phyloP scores from a whole-genome alignment of 2,113 vertebrate genomes.

The Cavia aperea region DNA sequence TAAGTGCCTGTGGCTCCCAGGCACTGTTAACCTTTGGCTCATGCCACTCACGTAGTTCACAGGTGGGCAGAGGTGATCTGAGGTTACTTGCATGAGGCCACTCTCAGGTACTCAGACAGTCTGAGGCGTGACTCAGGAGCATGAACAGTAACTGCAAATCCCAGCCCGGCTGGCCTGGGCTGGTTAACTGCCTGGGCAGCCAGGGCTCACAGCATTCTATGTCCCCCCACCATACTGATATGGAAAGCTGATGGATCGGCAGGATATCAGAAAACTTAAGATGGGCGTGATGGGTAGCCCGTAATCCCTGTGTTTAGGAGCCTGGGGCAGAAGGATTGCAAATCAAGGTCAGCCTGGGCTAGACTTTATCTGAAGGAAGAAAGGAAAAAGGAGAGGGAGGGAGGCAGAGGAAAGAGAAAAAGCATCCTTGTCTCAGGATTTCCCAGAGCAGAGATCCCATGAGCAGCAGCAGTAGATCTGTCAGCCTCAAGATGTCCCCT shows the following conservation, averaged over 20 bases:
- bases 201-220: background rate
- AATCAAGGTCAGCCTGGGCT: background rate
- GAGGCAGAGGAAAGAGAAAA: background rate
- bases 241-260: accelerated
- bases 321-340: background rate
- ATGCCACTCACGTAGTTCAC: background rate
- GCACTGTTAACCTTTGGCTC: no score
- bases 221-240: background rate
- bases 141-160: background rate
- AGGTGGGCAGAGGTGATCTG: background rate
- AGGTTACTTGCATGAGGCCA: background rate
- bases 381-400: no score
- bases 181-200: background rate
- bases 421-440: accelerated
- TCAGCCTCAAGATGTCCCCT: background rate
- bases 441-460: background rate
- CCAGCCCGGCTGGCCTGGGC: background rate
- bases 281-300: background rate
- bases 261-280: background rate
- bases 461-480: background rate
- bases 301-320: background rate
- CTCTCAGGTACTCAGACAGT: background rate
- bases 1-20: background rate
- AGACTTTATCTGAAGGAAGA: background rate
- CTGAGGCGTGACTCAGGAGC: background rate